Conservation (phyloP, 2,113 vertebrate species). For the Lipophrys pholis region DNA sequence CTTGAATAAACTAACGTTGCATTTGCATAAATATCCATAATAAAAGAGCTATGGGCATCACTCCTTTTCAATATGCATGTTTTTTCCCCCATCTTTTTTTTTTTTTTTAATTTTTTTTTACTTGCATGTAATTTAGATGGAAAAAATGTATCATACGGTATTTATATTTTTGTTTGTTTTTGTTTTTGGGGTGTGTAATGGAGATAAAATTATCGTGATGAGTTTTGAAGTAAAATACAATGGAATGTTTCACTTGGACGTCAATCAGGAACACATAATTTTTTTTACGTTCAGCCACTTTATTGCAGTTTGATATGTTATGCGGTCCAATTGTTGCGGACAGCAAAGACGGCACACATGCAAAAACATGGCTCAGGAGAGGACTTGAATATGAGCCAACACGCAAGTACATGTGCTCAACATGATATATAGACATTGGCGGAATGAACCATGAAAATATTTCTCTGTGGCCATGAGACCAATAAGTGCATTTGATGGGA, state of each 20-base stretch:
- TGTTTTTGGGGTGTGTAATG: constrained; percentile 5
- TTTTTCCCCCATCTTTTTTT: constrained; percentile 11
- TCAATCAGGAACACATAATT: constrained; percentile 25
- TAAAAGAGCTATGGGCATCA: constrained; percentile 73
- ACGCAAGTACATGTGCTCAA: not conserved
- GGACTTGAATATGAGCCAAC: constrained; percentile 8
- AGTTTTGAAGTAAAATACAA: constrained; percentile 42
- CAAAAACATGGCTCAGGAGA: not conserved
- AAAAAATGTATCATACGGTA: constrained; percentile 61
- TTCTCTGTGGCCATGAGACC: not conserved
- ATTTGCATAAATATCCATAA: constrained; percentile 83
- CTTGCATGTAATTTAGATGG: constrained; percentile 63
- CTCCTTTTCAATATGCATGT: constrained; percentile 74
- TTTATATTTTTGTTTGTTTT: constrained; percentile 20
- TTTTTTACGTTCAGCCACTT: constrained; percentile 6
- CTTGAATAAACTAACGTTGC: constrained; percentile 71
- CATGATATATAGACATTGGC: not conserved
- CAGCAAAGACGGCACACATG: constrained; percentile 1
- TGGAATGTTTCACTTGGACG: constrained; percentile 44
- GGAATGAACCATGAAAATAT: constrained; percentile 1
- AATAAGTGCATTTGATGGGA: not conserved
- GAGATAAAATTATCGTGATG: constrained; percentile 28
- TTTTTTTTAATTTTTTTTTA: too few species aligned
- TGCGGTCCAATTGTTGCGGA: constrained; percentile 18
- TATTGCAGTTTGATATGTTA: constrained; percentile 18